Base-by-base conservation (phyloP, 37 sponge, comb jelly and placozoan genomes). In the Mnemiopsis leidyi region DNA sequence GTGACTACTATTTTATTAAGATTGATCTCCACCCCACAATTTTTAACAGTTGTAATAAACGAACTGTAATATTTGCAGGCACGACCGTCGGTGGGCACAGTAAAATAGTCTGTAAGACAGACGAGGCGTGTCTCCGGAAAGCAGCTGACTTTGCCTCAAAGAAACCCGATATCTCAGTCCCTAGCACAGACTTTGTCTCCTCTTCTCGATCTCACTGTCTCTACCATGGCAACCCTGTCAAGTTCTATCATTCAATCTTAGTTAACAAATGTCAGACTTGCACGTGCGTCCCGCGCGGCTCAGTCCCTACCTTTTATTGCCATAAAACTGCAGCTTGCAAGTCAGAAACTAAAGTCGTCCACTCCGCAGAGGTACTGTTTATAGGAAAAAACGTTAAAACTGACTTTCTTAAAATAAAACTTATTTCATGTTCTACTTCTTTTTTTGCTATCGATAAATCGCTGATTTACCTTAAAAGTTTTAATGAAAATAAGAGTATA, bases 241-340 rank as follows among this genome's bases (percentile, higher is more conserved):
- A n/a, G 30, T 28, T 71, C 75, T 71, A 71, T 25, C 75, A 71
- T 18, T 71, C 75, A 13, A 71, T 71, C 75, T 25, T 71, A 24
- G 75, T 71, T 5, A 28, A 71, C 75, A 71, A 71, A 24, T 71
- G 75, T 18, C 75, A 71, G 75, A 23, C 75, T 25, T 71, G 75
- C 30, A 71, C 75, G 25, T 71, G 75, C 75, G 75, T 28, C 3
- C 30, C 75, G 61, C 61, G 61, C 75, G 3, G 30, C 75, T 2
- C 75, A 29, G 75, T 71, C 75, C 75, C 75, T 28, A 71, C 30
- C 3, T 71, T 71, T 25, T 71, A 71, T 25, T 71, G 75, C n/a
- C 75, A 28, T 71, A n/a, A 71, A 18, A 71, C 75, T 29, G 75
- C 75, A 7, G 75, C 75, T 28, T 71, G 75, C n/a, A 71, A 18